Evolutionary conservation across 2,797 vertebrate species (phyloP).

Genomic region (Oreochromis grahami): DNA sequence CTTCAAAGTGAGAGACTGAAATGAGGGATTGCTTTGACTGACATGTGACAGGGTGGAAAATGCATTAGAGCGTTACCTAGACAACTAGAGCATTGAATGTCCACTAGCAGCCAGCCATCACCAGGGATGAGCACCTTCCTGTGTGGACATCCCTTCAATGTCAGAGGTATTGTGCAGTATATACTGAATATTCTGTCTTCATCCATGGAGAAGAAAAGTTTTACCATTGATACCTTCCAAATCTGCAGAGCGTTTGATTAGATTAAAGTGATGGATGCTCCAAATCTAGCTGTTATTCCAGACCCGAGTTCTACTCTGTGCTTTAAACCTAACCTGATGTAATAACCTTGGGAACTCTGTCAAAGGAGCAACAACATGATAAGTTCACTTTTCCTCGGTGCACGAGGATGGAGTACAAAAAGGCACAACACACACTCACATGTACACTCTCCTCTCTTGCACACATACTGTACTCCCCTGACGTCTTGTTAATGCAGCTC

Average conservation of each 20-base stretch:
- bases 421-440: neutral
- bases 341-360: neutral
- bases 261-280: neutral
- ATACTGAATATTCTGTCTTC: neutral
- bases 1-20: neutral
- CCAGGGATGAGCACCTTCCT: neutral
- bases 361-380: neutral
- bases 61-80: neutral
- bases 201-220: neutral
- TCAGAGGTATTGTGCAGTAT: neutral
- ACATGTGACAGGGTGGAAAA: neutral
- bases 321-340: neutral
- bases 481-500: conserved; percentile 34
- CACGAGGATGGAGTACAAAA: neutral
- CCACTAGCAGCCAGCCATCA: neutral
- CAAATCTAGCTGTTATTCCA: neutral
- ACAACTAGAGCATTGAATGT: neutral
- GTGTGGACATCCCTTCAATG: neutral
- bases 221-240: neutral
- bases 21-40: neutral
- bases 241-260: neutral
- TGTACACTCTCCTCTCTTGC: neutral
- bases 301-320: neutral
- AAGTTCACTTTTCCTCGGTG: neutral
- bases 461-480: conserved; percentile 15